These are phyloP conservation scores for Drosophila nikananu DNA, from an alignment of 1,140 invertebrate species.

Conservation along the genomic window DNA sequence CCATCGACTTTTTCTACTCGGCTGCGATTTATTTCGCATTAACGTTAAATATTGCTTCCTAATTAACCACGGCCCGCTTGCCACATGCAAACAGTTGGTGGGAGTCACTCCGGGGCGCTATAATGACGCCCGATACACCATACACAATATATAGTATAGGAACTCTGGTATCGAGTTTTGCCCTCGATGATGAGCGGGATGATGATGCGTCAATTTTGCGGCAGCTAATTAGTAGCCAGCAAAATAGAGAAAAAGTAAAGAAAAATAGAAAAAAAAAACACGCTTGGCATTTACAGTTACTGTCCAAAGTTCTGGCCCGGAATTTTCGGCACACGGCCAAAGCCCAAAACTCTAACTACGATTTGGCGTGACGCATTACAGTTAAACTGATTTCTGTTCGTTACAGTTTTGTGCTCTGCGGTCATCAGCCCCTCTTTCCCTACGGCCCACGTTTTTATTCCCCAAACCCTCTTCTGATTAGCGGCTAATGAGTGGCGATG, in stretches of 20 bases:
- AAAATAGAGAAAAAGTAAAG: slow-evolving; percentile 41
- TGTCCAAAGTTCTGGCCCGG: slow-evolving; percentile 66
- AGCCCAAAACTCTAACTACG: slow-evolving; percentile 53
- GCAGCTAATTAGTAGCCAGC: slow-evolving; percentile 69
- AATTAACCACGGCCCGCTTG: slow-evolving; percentile 72
- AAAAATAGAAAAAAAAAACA: slow-evolving; percentile 30
- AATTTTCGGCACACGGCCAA: slow-evolving; percentile 30
- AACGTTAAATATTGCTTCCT: slow-evolving; percentile 82
- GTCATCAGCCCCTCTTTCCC: slow-evolving; percentile 19
- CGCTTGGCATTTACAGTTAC: slow-evolving; percentile 68
- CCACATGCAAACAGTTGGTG: slow-evolving; percentile 50
- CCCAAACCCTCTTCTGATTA: slow-evolving; percentile 20
- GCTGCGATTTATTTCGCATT: slow-evolving; percentile 82
- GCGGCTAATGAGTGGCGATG: slow-evolving; percentile 29
- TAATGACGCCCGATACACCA: slow-evolving; percentile 54
- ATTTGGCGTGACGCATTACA: slow-evolving; percentile 66
- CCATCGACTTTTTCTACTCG: slow-evolving; percentile 51
- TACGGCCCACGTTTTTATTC: neutral
- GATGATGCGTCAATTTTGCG: slow-evolving; percentile 78
- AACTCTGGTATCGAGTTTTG: slow-evolving; percentile 24
- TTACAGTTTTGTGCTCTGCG: slow-evolving; percentile 32
- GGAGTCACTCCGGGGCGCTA: slow-evolving; percentile 28
- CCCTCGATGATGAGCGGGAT: slow-evolving; percentile 51
- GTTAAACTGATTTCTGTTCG: slow-evolving; percentile 58
- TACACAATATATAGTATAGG: slow-evolving; percentile 29